Evolutionary conservation across 2,113 vertebrate genomes (phyloP), one percentile per base, ranked within the genome.

Genomic region (Clarias batrachus): DNA sequence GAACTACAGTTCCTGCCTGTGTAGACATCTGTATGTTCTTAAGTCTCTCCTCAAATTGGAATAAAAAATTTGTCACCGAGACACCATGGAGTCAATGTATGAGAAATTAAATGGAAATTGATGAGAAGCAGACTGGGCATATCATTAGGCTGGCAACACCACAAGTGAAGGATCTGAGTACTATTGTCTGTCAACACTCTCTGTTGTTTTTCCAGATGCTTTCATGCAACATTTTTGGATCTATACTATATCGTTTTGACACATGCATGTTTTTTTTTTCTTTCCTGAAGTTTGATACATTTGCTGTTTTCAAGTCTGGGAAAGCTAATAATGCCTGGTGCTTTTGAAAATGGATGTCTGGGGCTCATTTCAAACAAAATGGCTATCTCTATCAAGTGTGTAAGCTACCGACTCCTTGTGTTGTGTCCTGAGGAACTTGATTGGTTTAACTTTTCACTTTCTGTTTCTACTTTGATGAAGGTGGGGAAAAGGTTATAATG

Each of bases 21-120:
- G 57, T 41, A 23, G 57, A 81, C 57, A 81, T 81, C 57, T 81
- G 78, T 12, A 62, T 81, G 78, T 81, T 81, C 30, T 81, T 81
- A 81, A 62, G 57, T 60, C 17, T 33, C 30, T 62, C 57, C 8
- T 59, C 16, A 21, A 81, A 62, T 62, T 81, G 57, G 33, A 81
- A 81, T 62, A 60, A 60, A 59, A 37, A 81, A 11, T 62, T 80
- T 59, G 77, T 33, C 78, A 80, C 78, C 10, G 78, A 62, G 78
- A 81, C 78, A 81, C 57, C 7, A 21, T 81, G 78, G 78, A 81
- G 78, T 37, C 57, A 41, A 25, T 37, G 57, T 62, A 81, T 37
- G 19, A 33, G 77, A 59, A 79, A 79, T 33, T 79, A 27, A 19
- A 62, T 62, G 25, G 25, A 56, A 56, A 77, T 16, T 77, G 74